Base-by-base conservation (phyloP, 2,888 invertebrate genomes). In the Drosophila macrospina region DNA sequence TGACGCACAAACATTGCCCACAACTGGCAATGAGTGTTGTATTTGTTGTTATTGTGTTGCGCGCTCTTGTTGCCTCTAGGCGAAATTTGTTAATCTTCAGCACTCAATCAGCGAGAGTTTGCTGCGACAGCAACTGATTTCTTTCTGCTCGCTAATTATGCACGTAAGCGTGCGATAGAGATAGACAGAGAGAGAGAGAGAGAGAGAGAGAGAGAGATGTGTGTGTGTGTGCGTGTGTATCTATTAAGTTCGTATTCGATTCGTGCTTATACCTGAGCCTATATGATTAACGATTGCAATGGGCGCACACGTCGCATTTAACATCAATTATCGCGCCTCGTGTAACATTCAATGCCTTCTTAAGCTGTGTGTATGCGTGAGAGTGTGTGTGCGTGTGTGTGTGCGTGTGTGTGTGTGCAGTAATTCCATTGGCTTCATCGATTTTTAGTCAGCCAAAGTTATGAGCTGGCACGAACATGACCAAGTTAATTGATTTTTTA, bases 321-420 rank as follows among this genome's bases (percentile, higher is more conserved):
- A 85, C 87, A 88, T 85, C 87, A 88, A 88, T 85, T 88, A 88
- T 85, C 87, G 75, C 89, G 66, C 81, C 81, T 60, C 50, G 59
- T 60, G 52, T 37, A 67, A 47, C 44, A 28, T 37, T 52, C 69
- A 54, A 42, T 37, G 55, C 48, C 20, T n/a, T 6, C 39, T 15
- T 44, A 16, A 5, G n/a, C 24, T 28, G 16, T 34, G 11, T 26
- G 34, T 42, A 30, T 54, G 16, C 24, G 42, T 55, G 34, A 16
- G 16, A 32, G 42, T 13, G 45, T 34, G 8, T 13, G 34, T 36
- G 20, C n/a, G 42, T 55, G 34, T 30, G 16, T 42, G 42, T 13
- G 45, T 34, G 8, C 15, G 34, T 36, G 20, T 45, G 32, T 6
- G 26, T 45, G 24, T 44, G 15, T 37, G 36, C n/a, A 7, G 16